Base-by-base conservation (phyloP, 2,888 invertebrate genomes). In the Heterodera filipjevi region DNA sequence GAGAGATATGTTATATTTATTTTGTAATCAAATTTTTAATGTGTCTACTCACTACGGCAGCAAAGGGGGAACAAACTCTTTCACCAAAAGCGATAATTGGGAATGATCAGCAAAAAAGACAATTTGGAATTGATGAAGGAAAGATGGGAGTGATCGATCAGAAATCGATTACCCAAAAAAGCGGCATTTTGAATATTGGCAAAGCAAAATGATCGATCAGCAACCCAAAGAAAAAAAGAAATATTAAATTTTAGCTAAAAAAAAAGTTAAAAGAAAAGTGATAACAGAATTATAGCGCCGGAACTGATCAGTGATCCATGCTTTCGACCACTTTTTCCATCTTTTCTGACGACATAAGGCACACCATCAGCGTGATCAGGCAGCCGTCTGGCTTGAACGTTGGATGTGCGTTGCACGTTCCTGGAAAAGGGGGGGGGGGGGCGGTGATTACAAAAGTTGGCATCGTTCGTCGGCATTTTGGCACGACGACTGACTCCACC, bases 321-420 rank as follows among this genome's bases (percentile, higher is more conserved):
- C 35, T 49, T 27, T 27, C 59, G 39, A 14, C 30, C 6, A n/a
- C 59, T n/a, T 44, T 46, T 3, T 49, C 66, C 30, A 27, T 66
- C n/a, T 32, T 8, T 66, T 66, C 27, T 16, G 64, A 5, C 64
- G 10, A 10, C 8, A 12, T 22, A 64, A 27, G 16, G 5, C 44
- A 14, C 30, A 2, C 35, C 3, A 22, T 53, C 27, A 10, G 16
- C 46, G 3, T n/a, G 44, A 32, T 81, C 79, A 82, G 64, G 82
- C 80, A 30, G 80, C 80, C 30, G 82, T 82, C 74, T 82, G 82
- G 80, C 82, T 82, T 33, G 82, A 82, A 49, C 82, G 82, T 73
- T 82, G 82, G 66, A 82, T 80, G 76, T 82, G 81, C 3, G 82
- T 82, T 33, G 82, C 82, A 68, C 82, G 82, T 80, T 82, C 82